These are phyloP conservation scores for Melanerpes aurifrons DNA, from an alignment of 2,113 vertebrate species.

Conservation along the genomic window DNA sequence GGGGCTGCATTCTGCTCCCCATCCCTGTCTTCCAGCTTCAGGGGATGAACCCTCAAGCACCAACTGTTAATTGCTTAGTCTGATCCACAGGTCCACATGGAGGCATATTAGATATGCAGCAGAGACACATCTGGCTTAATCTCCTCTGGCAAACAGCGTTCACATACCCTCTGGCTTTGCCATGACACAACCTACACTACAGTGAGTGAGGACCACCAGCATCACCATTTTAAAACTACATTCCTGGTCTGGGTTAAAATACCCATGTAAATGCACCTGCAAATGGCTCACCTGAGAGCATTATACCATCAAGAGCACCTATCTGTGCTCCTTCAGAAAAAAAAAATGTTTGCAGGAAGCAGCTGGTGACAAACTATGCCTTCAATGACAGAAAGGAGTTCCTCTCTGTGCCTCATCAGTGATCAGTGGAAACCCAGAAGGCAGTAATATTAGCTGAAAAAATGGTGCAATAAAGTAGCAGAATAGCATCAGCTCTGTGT, in stretches of 20 bases:
- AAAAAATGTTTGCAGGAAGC: background rate
- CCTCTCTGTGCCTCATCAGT: background rate
- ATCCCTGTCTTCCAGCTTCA: too few relatives aligned
- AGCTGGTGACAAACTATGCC: background rate
- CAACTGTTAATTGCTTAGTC: background rate
- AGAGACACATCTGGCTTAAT: background rate
- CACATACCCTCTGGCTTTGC: background rate
- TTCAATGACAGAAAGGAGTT: background rate
- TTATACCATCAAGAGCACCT: background rate
- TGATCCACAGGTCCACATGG: background rate
- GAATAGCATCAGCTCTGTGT: background rate
- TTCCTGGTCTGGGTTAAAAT: background rate
- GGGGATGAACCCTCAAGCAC: too few relatives aligned
- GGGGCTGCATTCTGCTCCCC: too few relatives aligned
- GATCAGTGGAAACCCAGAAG: background rate
- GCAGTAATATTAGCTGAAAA: background rate
- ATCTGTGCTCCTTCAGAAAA: background rate
- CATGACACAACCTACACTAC: rapidly evolving
- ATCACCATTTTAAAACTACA: background rate
- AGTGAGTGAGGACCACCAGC: background rate
- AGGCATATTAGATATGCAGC: background rate
- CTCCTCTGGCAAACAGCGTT: background rate
- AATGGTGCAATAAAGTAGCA: background rate
- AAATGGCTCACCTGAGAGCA: background rate
- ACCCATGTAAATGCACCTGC: background rate